Base-by-base conservation (phyloP, 1,140 invertebrate species). In the Himalopsyche phryganea region DNA sequence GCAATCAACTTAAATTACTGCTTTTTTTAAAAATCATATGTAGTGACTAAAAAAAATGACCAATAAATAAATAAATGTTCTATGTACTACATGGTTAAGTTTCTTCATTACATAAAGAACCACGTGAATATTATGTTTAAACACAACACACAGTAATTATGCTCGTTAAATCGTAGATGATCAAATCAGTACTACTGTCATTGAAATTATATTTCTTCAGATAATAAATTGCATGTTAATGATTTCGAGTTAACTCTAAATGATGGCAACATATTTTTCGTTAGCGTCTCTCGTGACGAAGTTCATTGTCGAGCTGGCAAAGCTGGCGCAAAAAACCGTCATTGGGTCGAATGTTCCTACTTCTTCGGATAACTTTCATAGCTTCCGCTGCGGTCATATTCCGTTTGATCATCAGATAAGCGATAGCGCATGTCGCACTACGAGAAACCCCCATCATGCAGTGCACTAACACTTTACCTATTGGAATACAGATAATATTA, bases 351-450 rank as follows among this genome's bases (percentile, higher is more conserved):
- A 92, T 85, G 58, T 85, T 81, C 17, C 90, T 81, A 49, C 80
- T 80, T 59, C 80, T 77, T 41, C 89, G 84, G 9, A 91, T 82
- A 36, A 76, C 78, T 7, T 76, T 76, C 40, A 94, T 74, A 10
- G 92, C 91, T 52, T 91, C 85, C 6, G 81, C 73, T 0, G 89
- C 83, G n/a, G 83, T 79, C 85, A 92, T 89, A 35, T 83, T 80
- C 46, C 84, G 81, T 67, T 88, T 88, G 44, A 93, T 85, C 88
- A 94, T 92, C 20, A 93, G 75, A 69, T 88, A 93, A 14, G 89
- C 89, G 19, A 91, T 73, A 0, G 90, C 88, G 60, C 89, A 84
- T 0, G 90, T 89, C 15, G 88, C 87, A 18, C 89, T 91, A 1
- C 90, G 82, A 1, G 89, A 91, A 51, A 92, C 85, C 15, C 91